Percentiles rank a stretch among this genome's conserved stretches.
Evolutionary conservation across 2,888 invertebrate genomes (phyloP).

Genomic region (Standfussiana lucernea): DNA sequence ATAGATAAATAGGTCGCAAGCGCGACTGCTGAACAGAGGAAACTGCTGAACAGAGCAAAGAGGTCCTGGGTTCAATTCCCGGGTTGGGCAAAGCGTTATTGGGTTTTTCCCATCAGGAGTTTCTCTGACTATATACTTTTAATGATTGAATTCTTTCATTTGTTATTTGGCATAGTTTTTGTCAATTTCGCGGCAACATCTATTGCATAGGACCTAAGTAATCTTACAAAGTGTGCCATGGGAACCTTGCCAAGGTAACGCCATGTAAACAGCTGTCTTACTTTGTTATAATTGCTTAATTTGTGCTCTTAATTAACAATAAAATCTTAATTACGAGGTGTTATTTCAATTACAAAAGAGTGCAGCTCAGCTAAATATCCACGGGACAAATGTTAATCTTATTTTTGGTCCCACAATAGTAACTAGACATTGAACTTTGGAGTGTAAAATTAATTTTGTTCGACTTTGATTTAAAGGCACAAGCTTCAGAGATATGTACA

Average conservation of each 20-base stretch:
- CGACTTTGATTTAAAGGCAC: too few species aligned
- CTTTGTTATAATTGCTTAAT: constrained; percentile 44
- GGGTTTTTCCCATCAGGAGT: too few species aligned
- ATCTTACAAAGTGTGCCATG: constrained; percentile 56
- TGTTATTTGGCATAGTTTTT: background rate
- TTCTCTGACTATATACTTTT: too few species aligned
- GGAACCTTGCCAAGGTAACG: constrained; percentile 54
- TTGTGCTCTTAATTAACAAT: constrained; percentile 48
- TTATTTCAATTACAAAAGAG: background rate
- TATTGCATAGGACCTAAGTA: constrained; percentile 37
- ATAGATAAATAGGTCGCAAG: too few species aligned
- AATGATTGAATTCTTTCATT: background rate
- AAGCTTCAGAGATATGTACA: too few species aligned
- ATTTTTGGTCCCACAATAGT: background rate
- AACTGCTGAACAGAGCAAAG: too few species aligned
- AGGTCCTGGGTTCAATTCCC: too few species aligned
- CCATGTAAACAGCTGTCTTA: constrained; percentile 11
- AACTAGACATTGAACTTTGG: too few species aligned
- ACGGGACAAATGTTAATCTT: background rate
- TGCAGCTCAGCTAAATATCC: background rate
- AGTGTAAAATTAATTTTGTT: too few species aligned
- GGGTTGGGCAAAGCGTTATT: too few species aligned
- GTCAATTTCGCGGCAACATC: constrained; percentile 36
- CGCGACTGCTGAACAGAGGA: too few species aligned
- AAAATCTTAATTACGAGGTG: constrained; percentile 5